Evolutionary conservation across 2,888 invertebrate species (phyloP), one percentile per base, ranked within the genome.

Genomic region (Leptinotarsa peninsularis): DNA sequence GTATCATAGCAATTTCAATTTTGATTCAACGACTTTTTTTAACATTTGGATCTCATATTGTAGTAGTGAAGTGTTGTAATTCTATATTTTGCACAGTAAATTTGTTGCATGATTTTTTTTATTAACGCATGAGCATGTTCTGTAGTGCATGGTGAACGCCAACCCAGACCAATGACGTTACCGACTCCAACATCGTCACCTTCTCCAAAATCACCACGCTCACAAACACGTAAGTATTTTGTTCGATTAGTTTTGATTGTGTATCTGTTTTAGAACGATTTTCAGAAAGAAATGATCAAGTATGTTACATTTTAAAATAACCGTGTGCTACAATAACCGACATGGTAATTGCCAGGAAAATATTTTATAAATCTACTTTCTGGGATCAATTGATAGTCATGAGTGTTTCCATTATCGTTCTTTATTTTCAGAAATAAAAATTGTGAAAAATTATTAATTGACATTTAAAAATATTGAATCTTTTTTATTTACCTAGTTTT

Each of bases 101-200:
- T 71, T 81, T n/a, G 82, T 81, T n/a, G 82, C 82, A 82, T 82
- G 82, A 68, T 56, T 74, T 73, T 80, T 84, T 73, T 80, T 43
- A 43, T 43, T 84, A 84, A 84, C 80, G 86, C 86, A 86, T 86
- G 86, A 84, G 86, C 86, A 86, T 86, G 86, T 86, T 82, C 78
- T 83, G 83, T 87, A 86, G 87, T 87, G 87, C 87, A 87, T 87
- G 86, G 85, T 85, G 83, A 81, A 77, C 83, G 81, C 73, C 81
- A 82, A 75, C 80, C 78, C 76, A 81, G 82, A 73, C 84, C 84
- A 71, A 81, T 76, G 80, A 82, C 82, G 76, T 76, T 78, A 71
- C 79, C 82, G 67, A 76, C 73, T 43, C 67, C 78, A 66, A 73
- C 74, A 70, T 77, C 78, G 77, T 73, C 80, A 58, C 68, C 79